Evolutionary conservation across 2,888 invertebrate species (phyloP).

Genomic region (Ichneumoninae sp.): DNA sequence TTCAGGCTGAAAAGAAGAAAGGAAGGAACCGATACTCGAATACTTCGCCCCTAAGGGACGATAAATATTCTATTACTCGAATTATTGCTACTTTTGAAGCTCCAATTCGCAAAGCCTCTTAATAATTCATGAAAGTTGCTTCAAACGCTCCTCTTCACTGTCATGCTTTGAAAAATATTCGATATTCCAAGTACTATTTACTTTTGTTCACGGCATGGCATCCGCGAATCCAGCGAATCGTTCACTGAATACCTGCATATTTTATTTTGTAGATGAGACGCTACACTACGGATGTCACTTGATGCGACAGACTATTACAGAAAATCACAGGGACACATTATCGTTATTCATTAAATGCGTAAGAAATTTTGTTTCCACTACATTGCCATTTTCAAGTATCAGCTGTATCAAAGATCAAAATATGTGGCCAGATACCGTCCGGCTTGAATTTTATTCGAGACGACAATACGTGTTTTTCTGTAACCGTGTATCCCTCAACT

Average conservation of each 20-base stretch:
- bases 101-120: conserved; percentile 47
- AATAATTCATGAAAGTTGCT: conserved; percentile 47
- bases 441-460: not conserved
- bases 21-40: conserved; percentile 34
- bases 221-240: not conserved
- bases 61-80: conserved; percentile 54
- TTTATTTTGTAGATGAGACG: not conserved
- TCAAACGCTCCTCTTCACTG: conserved; percentile 18
- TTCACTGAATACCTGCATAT: conserved; percentile 1
- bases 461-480: not conserved
- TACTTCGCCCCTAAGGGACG: conserved; percentile 30
- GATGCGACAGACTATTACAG: not conserved
- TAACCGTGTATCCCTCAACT: not conserved
- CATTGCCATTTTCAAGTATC: not conserved
- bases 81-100: conserved; percentile 55
- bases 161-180: conserved; percentile 8
- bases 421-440: not conserved
- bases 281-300: not conserved
- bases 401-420: not conserved
- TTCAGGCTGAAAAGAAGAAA: not conserved
- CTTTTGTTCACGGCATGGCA: conserved; percentile 35
- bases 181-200: conserved; percentile 51
- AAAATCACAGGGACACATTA: not conserved
- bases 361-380: not conserved
- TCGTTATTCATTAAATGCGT: not conserved